Base-by-base conservation (phyloP, 2,797 vertebrate species). In the Ctenopoma multispine region DNA sequence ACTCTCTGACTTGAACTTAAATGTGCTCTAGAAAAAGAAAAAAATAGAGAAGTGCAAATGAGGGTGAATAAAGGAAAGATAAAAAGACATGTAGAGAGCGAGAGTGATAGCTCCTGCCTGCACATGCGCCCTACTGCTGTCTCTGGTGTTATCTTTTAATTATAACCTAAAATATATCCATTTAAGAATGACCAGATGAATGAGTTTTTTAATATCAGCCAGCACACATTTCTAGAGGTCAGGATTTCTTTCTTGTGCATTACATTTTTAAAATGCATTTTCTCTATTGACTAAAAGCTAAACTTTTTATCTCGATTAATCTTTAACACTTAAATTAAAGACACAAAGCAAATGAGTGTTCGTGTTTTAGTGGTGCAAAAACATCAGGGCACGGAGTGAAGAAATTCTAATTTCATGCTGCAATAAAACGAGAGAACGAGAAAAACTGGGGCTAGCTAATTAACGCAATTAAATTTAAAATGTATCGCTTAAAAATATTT, bases 1-100 rank as follows among this genome's bases (percentile, higher is more conserved):
- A 8, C 97, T 97, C 95, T 99, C 97, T 4, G 96, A 96, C 90
- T 96, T 98, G 92, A 98, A 99, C 88, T 98, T 98, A 92, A 98
- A 99, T 0, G 95, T 97, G 83, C 96, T 97, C 98, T 99, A 83
- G 41, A 44, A 41, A 36, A 40, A 43, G 56, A 24, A 9, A 27
- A 49, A 18, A 18, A 41, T 23, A 43, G 4, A 23, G 12, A 44
- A 57, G 21, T 0, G 0, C 20, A 38, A 69, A 56, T 34, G 20
- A 62, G 15, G 3, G 44, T 40, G 15, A 53, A 36, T 62, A 50
- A 43, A 63, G 31, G 64, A 17, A 59, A 46, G 38, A 63, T 0
- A 4, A 47, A 59, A 48, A 58, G 14, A 46, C 21, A 53, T 12
- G 29, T 15, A 6, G 23, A 75, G 5, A 15, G 47, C 79, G n/a